Percentiles rank a stretch among this genome's conserved stretches.
Conservation (phyloP, 2,888 invertebrate species). For the Patella caerulea region DNA sequence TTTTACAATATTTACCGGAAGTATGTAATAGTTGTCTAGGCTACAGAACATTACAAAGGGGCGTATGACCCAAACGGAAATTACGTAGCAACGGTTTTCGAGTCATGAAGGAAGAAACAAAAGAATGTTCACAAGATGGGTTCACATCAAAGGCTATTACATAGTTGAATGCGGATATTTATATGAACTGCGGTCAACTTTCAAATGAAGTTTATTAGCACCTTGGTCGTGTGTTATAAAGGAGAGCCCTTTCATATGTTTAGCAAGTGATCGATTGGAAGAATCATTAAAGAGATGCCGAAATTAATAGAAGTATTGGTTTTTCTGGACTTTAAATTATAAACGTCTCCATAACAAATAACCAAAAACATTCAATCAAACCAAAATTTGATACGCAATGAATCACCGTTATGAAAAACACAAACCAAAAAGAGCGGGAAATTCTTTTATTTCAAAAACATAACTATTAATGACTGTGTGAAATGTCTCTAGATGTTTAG, state of each 20-base stretch:
- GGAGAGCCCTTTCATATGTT: no score
- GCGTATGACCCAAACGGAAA: background rate
- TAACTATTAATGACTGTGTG: no score
- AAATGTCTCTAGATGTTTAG: no score
- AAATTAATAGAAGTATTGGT: background rate
- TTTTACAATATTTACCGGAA: background rate
- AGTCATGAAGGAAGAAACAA: background rate
- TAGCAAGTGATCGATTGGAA: background rate
- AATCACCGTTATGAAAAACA: no score
- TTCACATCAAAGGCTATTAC: conserved; percentile 5
- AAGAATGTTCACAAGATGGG: background rate
- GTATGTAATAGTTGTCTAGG: background rate
- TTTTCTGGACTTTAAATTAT: no score
- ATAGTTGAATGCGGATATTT: background rate
- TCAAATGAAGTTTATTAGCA: conserved; percentile 5
- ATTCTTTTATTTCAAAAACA: no score
- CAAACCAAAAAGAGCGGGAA: no score
- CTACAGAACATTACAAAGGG: background rate
- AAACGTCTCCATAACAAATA: no score
- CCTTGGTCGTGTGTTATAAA: background rate
- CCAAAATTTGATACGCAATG: no score
- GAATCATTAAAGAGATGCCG: conserved; percentile 9
- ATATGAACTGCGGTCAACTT: conserved; percentile 2
- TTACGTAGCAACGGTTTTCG: background rate
- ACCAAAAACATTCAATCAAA: no score